Conservation (phyloP, 2,888 invertebrate species). For the Drosophila kambysellisi region DNA sequence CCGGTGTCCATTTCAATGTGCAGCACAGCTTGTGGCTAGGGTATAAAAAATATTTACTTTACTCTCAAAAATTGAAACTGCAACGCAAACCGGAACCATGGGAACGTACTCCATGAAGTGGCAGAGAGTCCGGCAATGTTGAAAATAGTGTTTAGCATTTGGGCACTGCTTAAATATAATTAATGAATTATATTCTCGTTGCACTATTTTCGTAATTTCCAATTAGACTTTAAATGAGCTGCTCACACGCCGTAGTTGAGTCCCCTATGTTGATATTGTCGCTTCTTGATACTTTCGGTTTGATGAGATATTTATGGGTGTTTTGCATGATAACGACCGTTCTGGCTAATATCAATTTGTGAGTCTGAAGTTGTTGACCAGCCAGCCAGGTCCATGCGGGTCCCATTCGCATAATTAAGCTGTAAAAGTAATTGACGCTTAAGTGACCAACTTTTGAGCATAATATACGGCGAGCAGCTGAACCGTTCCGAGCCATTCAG, state of each 20-base stretch:
- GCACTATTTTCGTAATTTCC: conserved; percentile 1
- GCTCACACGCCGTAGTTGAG: conserved; percentile 47
- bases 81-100: neutral
- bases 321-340: conserved; percentile 58
- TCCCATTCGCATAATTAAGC: conserved; percentile 72
- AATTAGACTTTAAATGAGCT: conserved; percentile 52
- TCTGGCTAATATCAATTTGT: conserved; percentile 23
- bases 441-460: conserved; percentile 74
- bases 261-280: conserved; percentile 19
- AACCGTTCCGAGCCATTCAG: neutral
- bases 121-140: neutral
- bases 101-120: neutral
- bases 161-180: conserved; percentile 49
- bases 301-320: conserved; percentile 65
- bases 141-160: neutral
- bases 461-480: conserved; percentile 57
- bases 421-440: conserved; percentile 73
- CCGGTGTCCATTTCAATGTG: neutral
- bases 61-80: neutral
- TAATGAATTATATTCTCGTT: conserved; percentile 58
- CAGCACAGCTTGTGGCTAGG: neutral
- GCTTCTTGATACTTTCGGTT: conserved; percentile 21
- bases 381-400: conserved; percentile 44
- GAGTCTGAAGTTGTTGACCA: conserved; percentile 19
- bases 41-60: neutral